These are phyloP conservation scores for Caenorhabditis briggsae DNA, from an alignment of 1,140 invertebrate species.

Conservation along the genomic window DNA sequence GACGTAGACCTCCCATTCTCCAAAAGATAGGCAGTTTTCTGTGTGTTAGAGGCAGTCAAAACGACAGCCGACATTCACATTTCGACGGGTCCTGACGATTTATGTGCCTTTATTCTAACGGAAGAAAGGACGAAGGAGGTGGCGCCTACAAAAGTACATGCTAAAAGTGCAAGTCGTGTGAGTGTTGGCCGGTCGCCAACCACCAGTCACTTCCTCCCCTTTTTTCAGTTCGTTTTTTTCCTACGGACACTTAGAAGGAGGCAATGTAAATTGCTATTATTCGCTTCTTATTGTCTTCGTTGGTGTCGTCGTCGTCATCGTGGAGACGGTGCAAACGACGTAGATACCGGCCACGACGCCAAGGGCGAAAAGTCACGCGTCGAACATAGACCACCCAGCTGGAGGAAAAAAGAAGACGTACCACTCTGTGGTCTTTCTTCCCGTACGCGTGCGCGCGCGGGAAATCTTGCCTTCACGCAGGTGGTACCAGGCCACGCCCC, in stretches of 20 bases:
- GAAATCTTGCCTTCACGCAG: slow-evolving; percentile 42
- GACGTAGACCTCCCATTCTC: slow-evolving; percentile 38
- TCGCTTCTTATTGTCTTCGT: slow-evolving; percentile 30
- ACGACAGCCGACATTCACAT: slow-evolving; percentile 10
- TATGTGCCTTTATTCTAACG: slow-evolving; percentile 44
- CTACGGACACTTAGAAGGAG: background rate
- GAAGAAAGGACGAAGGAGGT: background rate
- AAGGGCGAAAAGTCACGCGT: slow-evolving; percentile 55
- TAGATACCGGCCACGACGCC: slow-evolving; percentile 35
- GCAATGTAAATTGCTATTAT: slow-evolving; percentile 51
- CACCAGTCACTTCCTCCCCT: slow-evolving; percentile 22
- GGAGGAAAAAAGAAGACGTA: slow-evolving; percentile 40
- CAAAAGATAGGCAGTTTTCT: slow-evolving; percentile 6
- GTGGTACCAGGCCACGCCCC: slow-evolving; percentile 45
- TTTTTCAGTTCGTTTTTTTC: slow-evolving; percentile 5
- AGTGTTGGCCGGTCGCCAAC: slow-evolving; percentile 43
- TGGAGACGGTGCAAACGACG: slow-evolving; percentile 32
- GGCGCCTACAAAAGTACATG: slow-evolving; percentile 46
- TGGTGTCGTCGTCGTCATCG: slow-evolving; percentile 30
- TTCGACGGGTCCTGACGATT: slow-evolving; percentile 35
- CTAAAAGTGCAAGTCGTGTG: slow-evolving; percentile 34
- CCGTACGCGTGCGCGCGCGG: slow-evolving; percentile 17
- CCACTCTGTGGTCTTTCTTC: slow-evolving; percentile 36
- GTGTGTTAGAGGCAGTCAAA: slow-evolving; percentile 8
- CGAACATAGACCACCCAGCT: slow-evolving; percentile 54